Base-by-base conservation (phyloP, 2,113 vertebrate genomes). In the Aldabrachelys gigantea region DNA sequence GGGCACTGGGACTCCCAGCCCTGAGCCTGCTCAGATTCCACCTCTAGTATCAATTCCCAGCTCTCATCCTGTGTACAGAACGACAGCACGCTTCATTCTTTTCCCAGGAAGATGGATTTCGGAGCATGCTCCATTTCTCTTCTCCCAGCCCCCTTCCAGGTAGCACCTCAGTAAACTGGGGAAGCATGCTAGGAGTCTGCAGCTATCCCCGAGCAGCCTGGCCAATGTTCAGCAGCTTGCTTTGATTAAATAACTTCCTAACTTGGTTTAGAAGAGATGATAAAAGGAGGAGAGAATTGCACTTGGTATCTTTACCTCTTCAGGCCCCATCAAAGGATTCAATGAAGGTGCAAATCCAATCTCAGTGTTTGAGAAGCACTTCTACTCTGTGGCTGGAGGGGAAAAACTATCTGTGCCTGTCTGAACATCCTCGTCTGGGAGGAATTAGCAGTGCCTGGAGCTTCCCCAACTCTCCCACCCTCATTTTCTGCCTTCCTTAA, bases 241-340 rank as follows among this genome's bases (percentile, higher is more conserved):
- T 96, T 94, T 91, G 95, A 96, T 96, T 94, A 94, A 96, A 93
- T 96, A 97, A 95, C 85, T 41, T n/a, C 89, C 2, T 81, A 4
- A 86, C 78, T 95, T 57, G 81, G 84, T 96, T 93, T 94, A 91
- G 62, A 35, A 81, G 27, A 90, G 80, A 78, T 91, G 90, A 96
- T 91, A 95, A 94, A 92, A 89, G 78, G 86, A 44, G 29, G 90
- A 84, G 72, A 95, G 57, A 75, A 85, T 86, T 89, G 80, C 93
- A 96, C 82, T 92, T 81, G 62, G 85, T 96, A 93, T 57, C 83
- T 91, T 96, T 92, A 94, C 91, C 82, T 95, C 94, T 69, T 90
- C 79, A 95, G 91, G 90, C 76, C 90, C 56, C 14, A 12, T 53
- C 75, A 62, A 49, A 83, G 56, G 83, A 90, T 95, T 76, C 93